phyloP scores from a whole-genome alignment of 2,888 invertebrate species.

The Quadroppia sp. region DNA sequence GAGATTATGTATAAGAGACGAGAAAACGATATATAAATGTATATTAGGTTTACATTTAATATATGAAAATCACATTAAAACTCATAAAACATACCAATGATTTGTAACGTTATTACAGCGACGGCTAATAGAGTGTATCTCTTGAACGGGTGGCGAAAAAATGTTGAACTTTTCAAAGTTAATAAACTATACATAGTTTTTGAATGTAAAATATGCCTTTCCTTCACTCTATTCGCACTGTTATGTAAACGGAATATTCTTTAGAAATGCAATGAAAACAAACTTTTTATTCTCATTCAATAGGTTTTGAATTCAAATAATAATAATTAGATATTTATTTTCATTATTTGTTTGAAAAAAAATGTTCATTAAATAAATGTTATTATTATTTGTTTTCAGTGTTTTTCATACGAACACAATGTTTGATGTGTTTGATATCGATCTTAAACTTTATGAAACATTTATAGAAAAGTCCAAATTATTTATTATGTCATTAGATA shows the following conservation, averaged over 20 bases:
- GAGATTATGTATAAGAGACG: not conserved
- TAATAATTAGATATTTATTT: too few species aligned
- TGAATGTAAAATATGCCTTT: too few species aligned
- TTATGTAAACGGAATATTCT: not conserved
- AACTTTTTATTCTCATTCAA: not conserved
- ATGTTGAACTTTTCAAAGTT: not conserved
- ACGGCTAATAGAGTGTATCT: not conserved
- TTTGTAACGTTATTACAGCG: not conserved
- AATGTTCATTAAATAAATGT: too few species aligned
- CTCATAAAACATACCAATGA: not conserved
- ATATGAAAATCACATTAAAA: not conserved
- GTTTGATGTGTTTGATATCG: slow-evolving; percentile 10
- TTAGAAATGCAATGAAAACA: not conserved
- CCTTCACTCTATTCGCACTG: too few species aligned
- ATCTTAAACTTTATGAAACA: slow-evolving; percentile 28
- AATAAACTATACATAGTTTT: slow-evolving; percentile 16
- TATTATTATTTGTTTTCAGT: not conserved
- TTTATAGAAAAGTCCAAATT: not conserved
- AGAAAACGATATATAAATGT: not conserved
- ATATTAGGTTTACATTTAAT: not conserved
- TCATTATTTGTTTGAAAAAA: not conserved
- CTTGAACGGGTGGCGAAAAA: not conserved
- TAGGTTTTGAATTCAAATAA: not conserved
- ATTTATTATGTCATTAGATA: not conserved
- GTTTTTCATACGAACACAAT: too few species aligned